Conservation (phyloP, 1,140 invertebrate genomes). For the Drosophila navojoa region DNA sequence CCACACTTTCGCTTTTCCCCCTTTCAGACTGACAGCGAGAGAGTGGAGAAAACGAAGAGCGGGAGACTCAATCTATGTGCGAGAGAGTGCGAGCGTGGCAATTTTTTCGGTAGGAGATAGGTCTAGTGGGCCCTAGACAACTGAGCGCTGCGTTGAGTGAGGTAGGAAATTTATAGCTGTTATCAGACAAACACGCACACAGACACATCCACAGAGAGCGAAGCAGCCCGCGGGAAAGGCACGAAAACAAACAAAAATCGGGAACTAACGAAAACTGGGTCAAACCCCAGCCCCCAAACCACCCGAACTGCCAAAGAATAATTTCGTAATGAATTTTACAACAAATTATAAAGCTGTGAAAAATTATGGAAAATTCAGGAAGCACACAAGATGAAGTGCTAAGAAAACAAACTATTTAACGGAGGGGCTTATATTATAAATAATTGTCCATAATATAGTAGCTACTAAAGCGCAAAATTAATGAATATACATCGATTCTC, state of each 20-base stretch:
- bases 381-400: too few species aligned
- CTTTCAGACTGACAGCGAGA: constrained; percentile 1
- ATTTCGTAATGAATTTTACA: constrained; percentile 37
- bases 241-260: constrained; percentile 51
- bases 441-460: too few species aligned
- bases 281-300: constrained; percentile 43
- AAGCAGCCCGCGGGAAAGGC: constrained; percentile 29
- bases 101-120: constrained; percentile 25
- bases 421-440: too few species aligned
- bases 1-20: constrained; percentile 64
- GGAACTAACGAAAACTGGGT: constrained; percentile 61
- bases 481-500: too few species aligned
- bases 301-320: not conserved
- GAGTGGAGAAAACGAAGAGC: not conserved
- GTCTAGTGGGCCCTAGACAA: constrained; percentile 66
- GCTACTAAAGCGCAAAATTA: too few species aligned
- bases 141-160: constrained; percentile 70
- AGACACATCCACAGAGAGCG: not conserved
- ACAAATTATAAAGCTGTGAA: constrained; percentile 21
- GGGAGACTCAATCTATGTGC: constrained; percentile 1
- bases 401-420: too few species aligned
- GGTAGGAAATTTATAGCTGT: constrained; percentile 79
- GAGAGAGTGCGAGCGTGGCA: not conserved
- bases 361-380: not conserved
- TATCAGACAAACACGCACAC: constrained; percentile 50